Conservation (phyloP, 2,888 invertebrate genomes). For the Zeuzera pyrina region DNA sequence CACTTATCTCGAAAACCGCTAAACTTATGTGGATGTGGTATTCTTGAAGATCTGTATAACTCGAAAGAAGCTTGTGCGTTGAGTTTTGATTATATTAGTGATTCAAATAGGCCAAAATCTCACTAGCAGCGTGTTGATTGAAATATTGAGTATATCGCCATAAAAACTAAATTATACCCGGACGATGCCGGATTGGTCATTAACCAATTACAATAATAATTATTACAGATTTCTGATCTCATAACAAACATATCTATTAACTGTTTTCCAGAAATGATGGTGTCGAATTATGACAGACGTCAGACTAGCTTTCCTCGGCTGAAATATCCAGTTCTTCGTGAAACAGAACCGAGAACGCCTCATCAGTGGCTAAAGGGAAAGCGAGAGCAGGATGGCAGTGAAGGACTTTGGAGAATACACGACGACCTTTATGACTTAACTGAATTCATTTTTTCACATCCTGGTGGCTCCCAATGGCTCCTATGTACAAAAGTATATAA, state of each 20-base stretch:
- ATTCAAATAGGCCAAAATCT: no score
- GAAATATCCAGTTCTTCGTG: slow-evolving; percentile 59
- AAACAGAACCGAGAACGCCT: slow-evolving; percentile 47
- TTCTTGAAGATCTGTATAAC: no score
- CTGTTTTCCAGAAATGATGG: slow-evolving; percentile 24
- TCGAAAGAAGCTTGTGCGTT: no score
- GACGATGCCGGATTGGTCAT: no score
- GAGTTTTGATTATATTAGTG: no score
- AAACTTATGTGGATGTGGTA: no score
- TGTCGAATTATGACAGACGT: slow-evolving; percentile 32
- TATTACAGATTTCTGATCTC: no score
- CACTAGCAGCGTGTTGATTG: no score
- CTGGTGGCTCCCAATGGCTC: slow-evolving; percentile 89
- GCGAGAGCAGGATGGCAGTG: slow-evolving; percentile 79
- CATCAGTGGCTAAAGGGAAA: slow-evolving; percentile 78
- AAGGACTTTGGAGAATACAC: slow-evolving; percentile 84
- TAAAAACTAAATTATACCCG: no score
- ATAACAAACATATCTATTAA: neutral
- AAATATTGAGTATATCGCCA: no score
- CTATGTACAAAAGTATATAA: slow-evolving; percentile 77
- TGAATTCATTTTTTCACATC: slow-evolving; percentile 84
- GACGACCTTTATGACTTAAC: slow-evolving; percentile 89
- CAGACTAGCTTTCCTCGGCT: slow-evolving; percentile 65
- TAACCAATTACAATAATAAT: no score
- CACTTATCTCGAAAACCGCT: no score